A percentile compares a stretch with the other conserved stretches of the same genome.
Evolutionary conservation across 2,888 invertebrate species (phyloP).

Genomic region (Pollenia griseotomentosa): DNA sequence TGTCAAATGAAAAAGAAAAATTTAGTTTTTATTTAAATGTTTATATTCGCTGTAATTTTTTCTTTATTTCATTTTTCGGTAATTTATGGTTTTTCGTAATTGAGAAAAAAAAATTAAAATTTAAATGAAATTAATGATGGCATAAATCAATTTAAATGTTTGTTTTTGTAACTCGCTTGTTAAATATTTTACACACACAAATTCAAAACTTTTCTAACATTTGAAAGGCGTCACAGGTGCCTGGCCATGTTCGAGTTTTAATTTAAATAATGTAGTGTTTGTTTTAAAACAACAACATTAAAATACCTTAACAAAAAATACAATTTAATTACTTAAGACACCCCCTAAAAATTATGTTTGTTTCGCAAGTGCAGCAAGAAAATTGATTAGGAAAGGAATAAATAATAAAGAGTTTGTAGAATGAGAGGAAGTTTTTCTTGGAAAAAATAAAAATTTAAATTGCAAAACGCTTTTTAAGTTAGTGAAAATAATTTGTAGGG

Average conservation of each 20-base stretch:
- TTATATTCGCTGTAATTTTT: slow-evolving; percentile 1
- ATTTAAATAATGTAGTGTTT: slow-evolving; percentile 34
- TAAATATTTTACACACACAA: background rate
- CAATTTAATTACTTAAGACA: background rate
- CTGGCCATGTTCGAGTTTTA: background rate
- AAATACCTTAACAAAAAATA: background rate
- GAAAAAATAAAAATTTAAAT: too few species aligned
- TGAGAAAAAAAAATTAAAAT: slow-evolving; percentile 27
- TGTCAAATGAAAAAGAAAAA: slow-evolving; percentile 34
- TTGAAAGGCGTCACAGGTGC: slow-evolving; percentile 27
- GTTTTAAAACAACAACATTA: slow-evolving; percentile 6
- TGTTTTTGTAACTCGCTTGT: slow-evolving; percentile 39
- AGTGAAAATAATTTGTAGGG: too few species aligned
- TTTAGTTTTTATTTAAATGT: slow-evolving; percentile 13
- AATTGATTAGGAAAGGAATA: too few species aligned
- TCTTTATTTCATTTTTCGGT: slow-evolving; percentile 32
- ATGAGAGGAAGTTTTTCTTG: too few species aligned
- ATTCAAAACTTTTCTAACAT: background rate
- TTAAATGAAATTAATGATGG: slow-evolving; percentile 58
- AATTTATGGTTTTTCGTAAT: slow-evolving; percentile 26
- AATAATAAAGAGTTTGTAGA: too few species aligned
- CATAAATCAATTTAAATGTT: slow-evolving; percentile 67
- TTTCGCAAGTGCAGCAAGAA: too few species aligned
- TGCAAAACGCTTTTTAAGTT: too few species aligned
- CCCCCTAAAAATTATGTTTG: too few species aligned